phyloP scores from a whole-genome alignment of 2,113 vertebrate species.

The Corythornis vintsioides region DNA sequence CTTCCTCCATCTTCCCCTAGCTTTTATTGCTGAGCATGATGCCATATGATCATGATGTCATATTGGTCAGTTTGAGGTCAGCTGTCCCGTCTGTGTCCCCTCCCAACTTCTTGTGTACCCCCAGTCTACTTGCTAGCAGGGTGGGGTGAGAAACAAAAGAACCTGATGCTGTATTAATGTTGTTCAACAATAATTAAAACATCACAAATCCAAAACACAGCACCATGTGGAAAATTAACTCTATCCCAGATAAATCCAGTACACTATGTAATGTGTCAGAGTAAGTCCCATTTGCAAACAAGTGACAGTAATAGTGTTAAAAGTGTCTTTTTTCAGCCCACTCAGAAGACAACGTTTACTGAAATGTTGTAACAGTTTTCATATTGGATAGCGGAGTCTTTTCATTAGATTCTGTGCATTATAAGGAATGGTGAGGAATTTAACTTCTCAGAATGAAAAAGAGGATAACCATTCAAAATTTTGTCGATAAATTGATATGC shows the following conservation, averaged over 20 bases:
- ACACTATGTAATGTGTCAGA: not conserved
- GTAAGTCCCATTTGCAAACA: not conserved
- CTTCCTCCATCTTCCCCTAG: no score
- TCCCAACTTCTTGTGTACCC: not conserved
- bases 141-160: not conserved
- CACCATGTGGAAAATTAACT: not conserved
- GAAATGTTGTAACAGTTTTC: not conserved
- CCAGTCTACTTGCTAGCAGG: not conserved
- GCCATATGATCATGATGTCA: not conserved
- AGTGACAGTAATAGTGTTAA: not conserved
- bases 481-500: not conserved
- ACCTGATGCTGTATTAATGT: not conserved
- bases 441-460: not conserved
- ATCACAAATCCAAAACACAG: not conserved
- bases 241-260: not conserved
- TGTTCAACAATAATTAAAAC: not conserved
- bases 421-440: not conserved
- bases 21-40: not conserved
- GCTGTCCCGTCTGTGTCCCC: not conserved
- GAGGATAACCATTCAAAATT: not conserved
- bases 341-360: not conserved
- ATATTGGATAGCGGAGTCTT: not conserved
- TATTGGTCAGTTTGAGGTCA: not conserved
- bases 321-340: not conserved
- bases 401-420: not conserved